A percentile compares a stretch with the other conserved stretches of the same genome.
phyloP scores from a whole-genome alignment of 2,797 vertebrate species.

The Myripristis jacobus region DNA sequence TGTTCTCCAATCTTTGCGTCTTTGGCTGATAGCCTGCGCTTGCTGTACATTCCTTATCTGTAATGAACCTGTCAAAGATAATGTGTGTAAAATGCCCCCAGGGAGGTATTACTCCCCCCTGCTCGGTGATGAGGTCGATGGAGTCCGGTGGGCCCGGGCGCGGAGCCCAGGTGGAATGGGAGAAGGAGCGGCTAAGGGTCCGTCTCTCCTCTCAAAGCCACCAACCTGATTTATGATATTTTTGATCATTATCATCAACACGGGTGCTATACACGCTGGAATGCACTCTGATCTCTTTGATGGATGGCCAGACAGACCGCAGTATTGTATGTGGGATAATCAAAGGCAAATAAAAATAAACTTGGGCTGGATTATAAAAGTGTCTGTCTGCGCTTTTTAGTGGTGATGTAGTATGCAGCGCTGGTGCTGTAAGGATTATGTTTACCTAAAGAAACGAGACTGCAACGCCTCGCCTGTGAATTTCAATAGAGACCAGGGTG shows the following conservation, averaged over 20 bases:
- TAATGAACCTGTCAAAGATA: constrained; percentile 88
- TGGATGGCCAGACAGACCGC: constrained; percentile 1
- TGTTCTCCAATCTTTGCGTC: constrained; percentile 46
- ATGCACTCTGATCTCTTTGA: neutral
- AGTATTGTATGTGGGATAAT: constrained; percentile 6
- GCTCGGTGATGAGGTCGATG: constrained; percentile 61
- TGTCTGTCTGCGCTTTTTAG: too few relatives aligned
- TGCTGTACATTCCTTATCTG: constrained; percentile 84
- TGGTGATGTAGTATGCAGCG: too few relatives aligned
- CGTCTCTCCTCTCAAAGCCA: neutral
- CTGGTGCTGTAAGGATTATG: too few relatives aligned
- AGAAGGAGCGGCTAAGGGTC: constrained; percentile 24
- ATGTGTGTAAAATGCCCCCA: constrained; percentile 82
- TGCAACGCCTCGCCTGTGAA: too few relatives aligned
- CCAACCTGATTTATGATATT: neutral
- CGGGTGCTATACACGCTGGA: constrained; percentile 23
- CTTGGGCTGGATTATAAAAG: too few relatives aligned
- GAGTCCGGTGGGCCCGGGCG: constrained; percentile 45
- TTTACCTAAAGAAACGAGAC: too few relatives aligned
- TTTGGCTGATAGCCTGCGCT: constrained; percentile 54
- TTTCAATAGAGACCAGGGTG: too few relatives aligned
- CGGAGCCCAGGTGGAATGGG: constrained; percentile 31
- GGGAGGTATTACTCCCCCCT: constrained; percentile 84
- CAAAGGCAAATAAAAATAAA: neutral
- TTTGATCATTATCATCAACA: neutral